Conservation (phyloP, 2,888 invertebrate genomes). For the Hetaerina titia region DNA sequence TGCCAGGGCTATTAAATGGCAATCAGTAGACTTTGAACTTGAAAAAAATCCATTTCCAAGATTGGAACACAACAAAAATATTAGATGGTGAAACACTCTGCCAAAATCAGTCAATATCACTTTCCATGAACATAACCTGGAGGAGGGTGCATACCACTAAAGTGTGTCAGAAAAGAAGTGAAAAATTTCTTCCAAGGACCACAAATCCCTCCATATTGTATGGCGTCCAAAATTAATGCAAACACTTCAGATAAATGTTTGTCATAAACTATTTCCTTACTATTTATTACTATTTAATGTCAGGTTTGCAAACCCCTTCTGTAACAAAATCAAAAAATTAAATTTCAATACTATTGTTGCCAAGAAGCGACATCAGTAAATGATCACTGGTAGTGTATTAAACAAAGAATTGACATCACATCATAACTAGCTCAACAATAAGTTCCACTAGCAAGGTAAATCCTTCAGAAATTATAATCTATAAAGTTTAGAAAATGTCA, state of each 20-base stretch:
- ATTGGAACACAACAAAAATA: constrained; percentile 53
- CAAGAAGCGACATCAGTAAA: neutral
- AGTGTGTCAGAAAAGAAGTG: constrained; percentile 50
- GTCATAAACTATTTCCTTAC: constrained; percentile 56
- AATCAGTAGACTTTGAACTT: constrained; percentile 39
- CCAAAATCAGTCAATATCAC: constrained; percentile 36
- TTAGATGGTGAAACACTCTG: constrained; percentile 32
- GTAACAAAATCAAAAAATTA: neutral
- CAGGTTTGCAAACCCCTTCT: neutral
- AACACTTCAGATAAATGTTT: constrained; percentile 44
- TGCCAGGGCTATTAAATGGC: constrained; percentile 49
- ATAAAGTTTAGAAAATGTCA: neutral
- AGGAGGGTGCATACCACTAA: constrained; percentile 58
- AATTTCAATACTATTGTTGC: neutral
- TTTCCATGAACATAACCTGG: constrained; percentile 51
- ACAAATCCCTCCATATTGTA: constrained; percentile 58
- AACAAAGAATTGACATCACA: neutral
- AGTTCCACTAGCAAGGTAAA: neutral
- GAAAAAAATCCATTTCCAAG: constrained; percentile 35
- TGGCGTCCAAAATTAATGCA: constrained; percentile 55
- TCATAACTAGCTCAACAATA: neutral
- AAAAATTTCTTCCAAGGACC: constrained; percentile 42
- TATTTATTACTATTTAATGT: constrained; percentile 20
- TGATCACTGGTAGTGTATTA: neutral
- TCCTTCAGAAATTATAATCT: neutral